phyloP scores from a whole-genome alignment of 2,888 invertebrate species.

The Nemurella pictetii region DNA sequence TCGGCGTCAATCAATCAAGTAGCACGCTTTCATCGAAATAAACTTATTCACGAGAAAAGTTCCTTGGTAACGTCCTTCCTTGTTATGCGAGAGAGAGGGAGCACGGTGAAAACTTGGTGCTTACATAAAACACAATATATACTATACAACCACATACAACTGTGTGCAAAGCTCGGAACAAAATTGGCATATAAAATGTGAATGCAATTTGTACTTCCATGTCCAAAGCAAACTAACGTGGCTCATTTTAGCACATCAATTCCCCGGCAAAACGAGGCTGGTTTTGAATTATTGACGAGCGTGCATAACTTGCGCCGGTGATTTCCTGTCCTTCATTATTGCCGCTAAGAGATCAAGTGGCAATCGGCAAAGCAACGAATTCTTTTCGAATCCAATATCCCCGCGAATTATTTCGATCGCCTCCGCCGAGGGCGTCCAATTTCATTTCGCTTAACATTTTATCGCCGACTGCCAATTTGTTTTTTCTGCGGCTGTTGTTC shows the following conservation, averaged over 20 bases:
- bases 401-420: neutral
- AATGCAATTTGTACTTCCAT: neutral
- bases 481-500: neutral
- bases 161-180: neutral
- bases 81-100: neutral
- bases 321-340: neutral
- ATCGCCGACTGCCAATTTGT: slow-evolving; percentile 19
- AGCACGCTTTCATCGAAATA: too few relatives aligned
- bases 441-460: neutral
- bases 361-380: neutral
- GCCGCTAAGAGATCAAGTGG: neutral
- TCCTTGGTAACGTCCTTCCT: neutral
- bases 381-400: neutral
- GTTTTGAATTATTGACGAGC: neutral
- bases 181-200: neutral
- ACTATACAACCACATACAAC: too few relatives aligned
- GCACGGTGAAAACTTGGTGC: neutral
- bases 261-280: neutral
- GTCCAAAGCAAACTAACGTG: neutral
- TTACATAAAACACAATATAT: neutral
- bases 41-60: neutral
- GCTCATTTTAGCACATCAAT: neutral
- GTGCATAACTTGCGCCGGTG: neutral
- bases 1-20: neutral
- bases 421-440: neutral